phyloP scores from a whole-genome alignment of 2,113 vertebrate genomes.

The Mirza zaza region DNA sequence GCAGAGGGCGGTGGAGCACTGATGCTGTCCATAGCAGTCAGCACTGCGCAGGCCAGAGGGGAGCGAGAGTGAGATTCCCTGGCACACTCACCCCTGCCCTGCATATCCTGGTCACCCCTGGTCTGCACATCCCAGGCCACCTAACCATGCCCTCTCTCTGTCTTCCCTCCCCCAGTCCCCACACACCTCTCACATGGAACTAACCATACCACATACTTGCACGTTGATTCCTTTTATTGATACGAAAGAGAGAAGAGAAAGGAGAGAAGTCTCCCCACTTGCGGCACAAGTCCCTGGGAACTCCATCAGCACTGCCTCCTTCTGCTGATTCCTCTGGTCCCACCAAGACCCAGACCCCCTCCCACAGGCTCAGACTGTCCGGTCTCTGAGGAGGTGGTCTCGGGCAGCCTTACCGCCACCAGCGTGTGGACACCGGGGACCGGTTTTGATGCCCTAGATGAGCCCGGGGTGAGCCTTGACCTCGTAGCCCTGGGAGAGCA shows the following conservation, averaged over 20 bases:
- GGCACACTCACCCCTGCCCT: not conserved
- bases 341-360: not conserved
- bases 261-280: not conserved
- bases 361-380: too few species aligned
- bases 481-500: not conserved
- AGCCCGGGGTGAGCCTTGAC: not conserved
- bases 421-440: not conserved
- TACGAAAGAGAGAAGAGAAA: not conserved
- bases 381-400: not conserved
- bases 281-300: not conserved
- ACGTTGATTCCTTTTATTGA: too few species aligned
- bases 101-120: too few species aligned
- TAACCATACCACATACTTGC: not conserved
- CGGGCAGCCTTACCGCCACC: not conserved
- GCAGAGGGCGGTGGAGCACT: not conserved
- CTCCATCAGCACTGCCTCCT: not conserved
- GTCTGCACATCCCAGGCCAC: not conserved
- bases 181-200: not conserved
- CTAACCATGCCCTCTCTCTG: not conserved
- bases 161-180: not conserved
- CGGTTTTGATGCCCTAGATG: not conserved
- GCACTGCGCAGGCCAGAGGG: not conserved
- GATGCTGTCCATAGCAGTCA: not conserved
- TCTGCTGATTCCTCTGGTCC: not conserved
- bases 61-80: not conserved